Evolutionary conservation across 2,113 vertebrate species (phyloP), one percentile per base, ranked within the genome.

Genomic region (Actinemys pallida): DNA sequence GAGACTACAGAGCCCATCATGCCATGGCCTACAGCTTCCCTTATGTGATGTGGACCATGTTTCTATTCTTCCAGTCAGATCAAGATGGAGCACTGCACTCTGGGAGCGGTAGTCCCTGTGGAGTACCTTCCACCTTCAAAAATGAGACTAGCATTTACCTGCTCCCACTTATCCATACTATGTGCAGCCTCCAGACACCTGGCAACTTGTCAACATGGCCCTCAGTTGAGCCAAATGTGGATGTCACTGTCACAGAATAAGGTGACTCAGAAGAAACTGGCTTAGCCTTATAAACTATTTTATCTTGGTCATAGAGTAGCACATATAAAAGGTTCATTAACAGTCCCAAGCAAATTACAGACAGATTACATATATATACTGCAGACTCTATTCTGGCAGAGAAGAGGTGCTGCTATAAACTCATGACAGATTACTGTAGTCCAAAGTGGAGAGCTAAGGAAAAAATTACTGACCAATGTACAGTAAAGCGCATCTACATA

Each of bases 261-360:
- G 94, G 65, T 39, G 45, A 81, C 82, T 90, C 14, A 0, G 90
- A 96, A 97, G 85, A 96, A 81, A 75, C 5, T 2, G 50, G 22
- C 57, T 86, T 1, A 87, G 83, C 2, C 13, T 85, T 86, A 94
- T 93, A 95, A 97, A 97, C 95, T 93, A 94, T 89, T 93, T 93
- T 83, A 96, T 82, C 47, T 93, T 92, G 56, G 50, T 35, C 89
- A 90, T 59, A 86, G 50, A 94, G 42, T 39, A 85, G 52, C 69
- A 81, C 56, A 81, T 87, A 92, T 91, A 89, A 93, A 92, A 94
- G 13, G 78, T 62, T 95, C 84, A 79, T 84, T 95, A 97, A 85
- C 62, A 82, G 87, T 90, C 90, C 83, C 84, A n/a, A 87, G 82
- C 75, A 75, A 90, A 95, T 89, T 90, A 72, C 84, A 90, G 88